Evolutionary conservation across 2,888 invertebrate genomes (phyloP), one percentile per base, ranked within the genome.

Genomic region (Plagodis dolabraria): DNA sequence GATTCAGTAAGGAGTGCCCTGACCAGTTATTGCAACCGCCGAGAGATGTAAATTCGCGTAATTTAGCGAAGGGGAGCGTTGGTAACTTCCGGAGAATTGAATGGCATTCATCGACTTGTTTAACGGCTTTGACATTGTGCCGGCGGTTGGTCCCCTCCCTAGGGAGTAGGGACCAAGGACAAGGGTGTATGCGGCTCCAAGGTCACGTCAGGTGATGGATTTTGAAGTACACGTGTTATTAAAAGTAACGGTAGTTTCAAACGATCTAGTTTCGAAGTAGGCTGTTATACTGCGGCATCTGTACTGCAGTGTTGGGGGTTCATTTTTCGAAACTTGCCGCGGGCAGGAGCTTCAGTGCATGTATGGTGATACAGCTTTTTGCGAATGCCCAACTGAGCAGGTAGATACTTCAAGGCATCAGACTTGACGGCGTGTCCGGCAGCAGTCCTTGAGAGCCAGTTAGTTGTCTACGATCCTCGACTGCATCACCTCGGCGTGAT

Each of bases 101-200:
- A 42, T 42, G 50, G 46, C 47, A 57, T 54, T 54, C 34, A 51
- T 42, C 40, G 42, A 73, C 72, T 70, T 61, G 72, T 74, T 74
- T 76, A 76, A 76, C 76, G 75, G 76, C 74, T 40, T 40, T 58
- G 65, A 36, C 62, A 68, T 71, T 72, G 67, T 76, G 58, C 67
- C 64, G 57, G 47, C 51, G 67, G 62, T 65, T 68, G 42, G n/a
- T 43, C 43, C 70, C 76, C 74, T 69, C 64, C 56, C 22, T 22
- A 22, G 22, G 22, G 22, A 22, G 22, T 22, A 42, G 48, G 12
- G 52, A 49, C 66, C 71, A 75, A 76, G 76, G 75, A 69, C 76
- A 69, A n/a, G n/a, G 43, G 50, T 5, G 33, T 34, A 40, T 11
- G 43, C 22, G 42, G 40, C 5, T 33, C 43, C 76, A 75, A 76